Evolutionary conservation across 2,797 vertebrate genomes (phyloP).

Genomic region (Crax fasciolata): DNA sequence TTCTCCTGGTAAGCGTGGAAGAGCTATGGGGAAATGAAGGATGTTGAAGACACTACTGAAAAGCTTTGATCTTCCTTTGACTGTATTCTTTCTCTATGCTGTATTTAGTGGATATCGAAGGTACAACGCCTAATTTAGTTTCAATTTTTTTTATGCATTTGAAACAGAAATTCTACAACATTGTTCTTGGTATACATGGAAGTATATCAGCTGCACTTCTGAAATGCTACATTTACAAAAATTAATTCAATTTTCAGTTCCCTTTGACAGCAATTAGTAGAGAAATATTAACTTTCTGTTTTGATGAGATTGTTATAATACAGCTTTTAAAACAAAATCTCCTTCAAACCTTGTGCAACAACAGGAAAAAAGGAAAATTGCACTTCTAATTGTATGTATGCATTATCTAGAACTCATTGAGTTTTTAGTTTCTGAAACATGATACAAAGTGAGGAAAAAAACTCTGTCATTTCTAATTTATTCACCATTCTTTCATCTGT

Average conservation of each 20-base stretch:
- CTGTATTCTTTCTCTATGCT: background rate
- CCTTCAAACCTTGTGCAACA: background rate
- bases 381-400: background rate
- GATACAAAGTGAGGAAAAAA: background rate
- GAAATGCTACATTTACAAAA: background rate
- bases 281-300: background rate
- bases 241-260: background rate
- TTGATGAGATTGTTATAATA: background rate
- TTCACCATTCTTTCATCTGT: background rate
- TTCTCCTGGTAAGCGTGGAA: background rate
- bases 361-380: background rate
- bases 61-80: background rate
- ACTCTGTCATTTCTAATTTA: background rate
- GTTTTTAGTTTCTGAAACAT: background rate
- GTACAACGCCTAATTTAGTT: background rate
- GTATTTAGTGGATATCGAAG: background rate
- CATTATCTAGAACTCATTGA: background rate
- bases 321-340: background rate
- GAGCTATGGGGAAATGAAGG: background rate
- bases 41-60: background rate
- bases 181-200: fast-evolving
- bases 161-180: background rate
- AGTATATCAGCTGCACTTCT: background rate
- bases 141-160: background rate
- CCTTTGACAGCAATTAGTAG: background rate